Evolutionary conservation across 2,888 invertebrate species (phyloP), one percentile per base, ranked within the genome.

Genomic region (Cloeon dipterum): DNA sequence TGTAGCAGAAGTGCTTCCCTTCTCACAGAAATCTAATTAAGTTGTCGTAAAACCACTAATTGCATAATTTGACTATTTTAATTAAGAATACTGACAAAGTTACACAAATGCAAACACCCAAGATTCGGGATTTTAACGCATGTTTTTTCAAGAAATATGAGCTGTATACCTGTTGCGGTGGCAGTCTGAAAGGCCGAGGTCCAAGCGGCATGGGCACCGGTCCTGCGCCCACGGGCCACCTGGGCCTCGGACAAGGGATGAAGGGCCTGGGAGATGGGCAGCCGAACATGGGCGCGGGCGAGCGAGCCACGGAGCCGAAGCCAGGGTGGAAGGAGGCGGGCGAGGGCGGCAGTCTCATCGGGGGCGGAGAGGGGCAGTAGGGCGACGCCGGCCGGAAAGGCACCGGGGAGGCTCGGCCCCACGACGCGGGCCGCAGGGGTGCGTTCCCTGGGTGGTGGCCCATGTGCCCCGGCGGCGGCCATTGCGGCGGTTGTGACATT

Each of bases 331-430:
- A 42, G 10, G 43, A 41, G 16, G 55, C 53, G 59, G 53, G 53
- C 58, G 63, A 47, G 59, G 17, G 66, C 67, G 34, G 69, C 69
- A 35, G 72, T 67, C 47, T 73, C 68, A 42, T 71, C 3, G 74
- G 74, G n/a, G 74, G 74, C 2, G 77, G 74, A 45, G 75, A 72
- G 2, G 75, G 72, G 7, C 70, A 68, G 65, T 76, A 78, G 35
- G 79, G 77, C 25, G 78, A 77, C 11, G 74, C 70, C 21, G 78
- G 72, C 23, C 77, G 69, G 55, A 71, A 78, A 48, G 72, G 67
- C 43, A 70, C 66, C 3, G 65, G 61, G 29, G 68, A 65, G 35
- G 72, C 71, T 62, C 51, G 58, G 58, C 51, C 60, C 58, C 51
- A 56, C 58, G 44, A n/a, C n/a, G n/a, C n/a, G n/a, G n/a, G 58